Conservation (phyloP, 2,797 vertebrate species). For the Spea hammondii region DNA sequence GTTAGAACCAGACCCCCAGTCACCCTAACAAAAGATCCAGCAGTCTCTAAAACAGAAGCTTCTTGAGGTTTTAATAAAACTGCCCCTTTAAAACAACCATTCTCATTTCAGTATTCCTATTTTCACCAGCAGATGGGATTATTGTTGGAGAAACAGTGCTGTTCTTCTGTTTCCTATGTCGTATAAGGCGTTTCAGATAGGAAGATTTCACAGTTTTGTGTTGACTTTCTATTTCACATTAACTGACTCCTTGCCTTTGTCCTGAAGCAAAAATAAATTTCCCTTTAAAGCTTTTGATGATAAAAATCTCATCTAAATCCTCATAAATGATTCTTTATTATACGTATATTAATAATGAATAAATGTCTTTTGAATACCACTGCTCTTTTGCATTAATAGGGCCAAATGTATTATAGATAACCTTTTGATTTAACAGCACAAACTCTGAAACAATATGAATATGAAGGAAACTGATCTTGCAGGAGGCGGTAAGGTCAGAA, state of each 20-base stretch:
- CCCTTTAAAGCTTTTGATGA: slow-evolving; percentile 78
- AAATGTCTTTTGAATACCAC: slow-evolving; percentile 77
- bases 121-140: neutral
- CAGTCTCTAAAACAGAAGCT: too few relatives aligned
- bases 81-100: too few relatives aligned
- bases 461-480: slow-evolving; percentile 65
- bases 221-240: slow-evolving; percentile 66
- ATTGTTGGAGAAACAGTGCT: neutral
- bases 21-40: too few relatives aligned
- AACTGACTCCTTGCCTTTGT: slow-evolving; percentile 65
- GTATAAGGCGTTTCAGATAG: slow-evolving; percentile 56
- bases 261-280: slow-evolving; percentile 77
- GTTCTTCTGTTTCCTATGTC: slow-evolving; percentile 65
- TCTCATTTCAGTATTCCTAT: neutral
- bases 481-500: slow-evolving; percentile 67
- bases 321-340: slow-evolving; percentile 82
- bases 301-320: slow-evolving; percentile 79
- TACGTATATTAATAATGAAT: slow-evolving; percentile 84
- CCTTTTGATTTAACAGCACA: slow-evolving; percentile 79
- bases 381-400: slow-evolving; percentile 74
- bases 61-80: too few relatives aligned
- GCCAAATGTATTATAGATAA: slow-evolving; percentile 78
- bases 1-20: too few relatives aligned
- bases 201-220: slow-evolving; percentile 64
- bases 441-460: slow-evolving; percentile 76